phyloP scores from a whole-genome alignment of 2,113 vertebrate species.

The Catagonus wagneri region DNA sequence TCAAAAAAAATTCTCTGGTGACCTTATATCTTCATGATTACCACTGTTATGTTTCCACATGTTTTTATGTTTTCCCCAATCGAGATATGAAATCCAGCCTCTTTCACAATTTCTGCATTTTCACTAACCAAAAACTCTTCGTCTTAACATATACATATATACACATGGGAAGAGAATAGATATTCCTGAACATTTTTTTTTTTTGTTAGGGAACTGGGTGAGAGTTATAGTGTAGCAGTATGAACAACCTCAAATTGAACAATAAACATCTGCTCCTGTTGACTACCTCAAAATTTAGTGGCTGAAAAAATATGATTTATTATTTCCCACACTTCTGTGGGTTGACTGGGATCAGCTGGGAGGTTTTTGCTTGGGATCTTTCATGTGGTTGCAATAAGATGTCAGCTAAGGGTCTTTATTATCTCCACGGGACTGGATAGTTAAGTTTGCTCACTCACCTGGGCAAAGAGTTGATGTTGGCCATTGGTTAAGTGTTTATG shows the following conservation, averaged over 20 bases:
- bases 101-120: not conserved
- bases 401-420: not conserved
- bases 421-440: not conserved
- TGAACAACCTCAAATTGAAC: not conserved
- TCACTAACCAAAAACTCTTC: not conserved
- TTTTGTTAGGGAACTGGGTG: not conserved
- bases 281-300: not conserved
- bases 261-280: not conserved
- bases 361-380: not conserved
- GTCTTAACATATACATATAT: not conserved
- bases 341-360: not conserved
- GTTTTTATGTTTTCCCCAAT: not conserved
- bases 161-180: not conserved
- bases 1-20: not conserved
- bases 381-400: not conserved
- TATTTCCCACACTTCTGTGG: not conserved
- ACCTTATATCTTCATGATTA: not conserved
- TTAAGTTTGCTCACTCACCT: not conserved
- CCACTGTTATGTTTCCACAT: not conserved
- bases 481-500: not conserved
- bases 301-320: not conserved
- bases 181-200: conserved; percentile 5
- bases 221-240: not conserved
- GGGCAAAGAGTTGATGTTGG: not conserved
- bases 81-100: not conserved